phyloP scores from a whole-genome alignment of 2,888 invertebrate genomes.

The Erebia ligea region DNA sequence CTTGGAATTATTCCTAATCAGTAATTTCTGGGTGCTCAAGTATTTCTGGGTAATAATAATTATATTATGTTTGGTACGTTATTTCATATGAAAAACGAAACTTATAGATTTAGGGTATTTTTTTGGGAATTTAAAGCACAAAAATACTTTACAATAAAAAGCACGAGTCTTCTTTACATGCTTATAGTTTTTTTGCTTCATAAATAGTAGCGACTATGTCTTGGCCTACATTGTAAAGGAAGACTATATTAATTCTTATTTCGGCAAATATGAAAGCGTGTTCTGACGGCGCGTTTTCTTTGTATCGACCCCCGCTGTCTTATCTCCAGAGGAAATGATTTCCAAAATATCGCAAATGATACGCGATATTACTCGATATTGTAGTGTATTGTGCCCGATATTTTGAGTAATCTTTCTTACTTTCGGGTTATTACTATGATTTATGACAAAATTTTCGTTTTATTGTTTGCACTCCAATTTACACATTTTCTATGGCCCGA shows the following conservation, averaged over 20 bases:
- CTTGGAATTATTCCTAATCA: too few species aligned
- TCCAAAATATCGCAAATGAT: conserved; percentile 35
- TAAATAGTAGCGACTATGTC: neutral
- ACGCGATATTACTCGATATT: conserved; percentile 14
- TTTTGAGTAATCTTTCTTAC: conserved; percentile 10
- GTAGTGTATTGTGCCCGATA: conserved; percentile 7
- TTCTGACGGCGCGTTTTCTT: conserved; percentile 39
- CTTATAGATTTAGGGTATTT: too few species aligned
- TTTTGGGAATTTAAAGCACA: too few species aligned
- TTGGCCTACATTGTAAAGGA: conserved; percentile 29
- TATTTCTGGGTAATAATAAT: too few species aligned
- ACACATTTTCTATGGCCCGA: too few species aligned
- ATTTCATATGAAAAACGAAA: too few species aligned
- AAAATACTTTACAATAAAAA: too few species aligned
- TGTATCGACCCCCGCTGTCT: conserved; percentile 35
- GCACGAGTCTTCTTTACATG: too few species aligned
- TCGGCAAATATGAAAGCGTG: conserved; percentile 35
- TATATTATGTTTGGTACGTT: too few species aligned
- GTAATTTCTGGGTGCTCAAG: too few species aligned
- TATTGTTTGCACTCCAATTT: too few species aligned
- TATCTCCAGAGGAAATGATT: conserved; percentile 34
- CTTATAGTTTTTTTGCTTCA: neutral
- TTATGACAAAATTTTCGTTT: neutral
- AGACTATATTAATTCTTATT: conserved; percentile 42
- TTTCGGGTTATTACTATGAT: conserved; percentile 7